Conservation (phyloP, 1,140 invertebrate species). For the Meteorus sp. region DNA sequence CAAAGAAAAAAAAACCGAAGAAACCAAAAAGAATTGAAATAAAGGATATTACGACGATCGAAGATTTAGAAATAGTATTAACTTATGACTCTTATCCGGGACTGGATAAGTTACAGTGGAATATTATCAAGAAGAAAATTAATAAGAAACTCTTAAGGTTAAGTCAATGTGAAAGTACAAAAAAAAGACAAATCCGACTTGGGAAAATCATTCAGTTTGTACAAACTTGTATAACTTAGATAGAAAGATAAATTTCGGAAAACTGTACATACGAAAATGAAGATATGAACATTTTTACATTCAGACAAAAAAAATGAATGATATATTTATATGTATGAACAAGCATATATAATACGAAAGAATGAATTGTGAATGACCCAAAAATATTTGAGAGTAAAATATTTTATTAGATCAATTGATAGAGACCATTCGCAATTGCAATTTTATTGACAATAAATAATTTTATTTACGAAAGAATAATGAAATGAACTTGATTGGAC, state of each 20-base stretch:
- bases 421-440: no score
- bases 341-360: no score
- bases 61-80: slow-evolving; percentile 33
- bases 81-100: slow-evolving; percentile 35
- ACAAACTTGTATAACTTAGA: slow-evolving; percentile 22
- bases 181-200: slow-evolving; percentile 25
- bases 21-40: neutral
- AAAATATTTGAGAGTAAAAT: no score
- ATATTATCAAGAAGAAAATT: slow-evolving; percentile 37
- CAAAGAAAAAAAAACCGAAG: slow-evolving; percentile 7
- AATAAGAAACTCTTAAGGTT: slow-evolving; percentile 32
- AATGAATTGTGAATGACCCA: no score
- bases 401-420: no score
- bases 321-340: no score
- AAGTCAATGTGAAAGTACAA: slow-evolving; percentile 20
- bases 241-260: neutral
- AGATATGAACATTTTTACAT: neutral
- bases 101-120: slow-evolving; percentile 42
- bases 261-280: neutral
- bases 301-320: no score
- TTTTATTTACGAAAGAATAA: no score
- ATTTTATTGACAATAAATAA: no score
- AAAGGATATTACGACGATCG: slow-evolving; percentile 28
- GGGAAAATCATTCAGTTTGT: slow-evolving; percentile 29
- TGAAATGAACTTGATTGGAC: no score